phyloP scores from a whole-genome alignment of 2,113 vertebrate genomes.

The Melanerpes aurifrons region DNA sequence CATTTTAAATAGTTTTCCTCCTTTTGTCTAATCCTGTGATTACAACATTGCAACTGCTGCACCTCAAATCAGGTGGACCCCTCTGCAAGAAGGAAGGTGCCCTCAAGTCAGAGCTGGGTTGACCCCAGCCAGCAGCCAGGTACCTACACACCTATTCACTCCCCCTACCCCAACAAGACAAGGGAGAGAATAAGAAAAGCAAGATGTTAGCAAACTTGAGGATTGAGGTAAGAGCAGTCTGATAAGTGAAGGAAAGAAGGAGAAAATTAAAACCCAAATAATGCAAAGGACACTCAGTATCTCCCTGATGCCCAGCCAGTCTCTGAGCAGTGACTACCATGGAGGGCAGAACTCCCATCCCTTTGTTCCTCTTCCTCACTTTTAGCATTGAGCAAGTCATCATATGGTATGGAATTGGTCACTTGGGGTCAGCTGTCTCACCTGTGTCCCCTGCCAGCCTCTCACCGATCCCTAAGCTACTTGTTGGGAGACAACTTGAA shows the following conservation, averaged over 20 bases:
- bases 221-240: background rate
- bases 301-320: background rate
- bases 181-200: background rate
- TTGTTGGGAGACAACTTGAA: background rate
- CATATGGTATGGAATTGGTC: background rate
- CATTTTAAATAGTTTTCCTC: background rate
- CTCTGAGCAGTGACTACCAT: background rate
- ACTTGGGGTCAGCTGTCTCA: background rate
- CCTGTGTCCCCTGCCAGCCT: background rate
- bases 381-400: background rate
- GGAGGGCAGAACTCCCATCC: background rate
- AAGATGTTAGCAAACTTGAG: background rate
- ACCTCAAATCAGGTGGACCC: background rate
- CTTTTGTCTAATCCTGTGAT: background rate
- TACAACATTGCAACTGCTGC: background rate
- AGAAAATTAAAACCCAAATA: background rate
- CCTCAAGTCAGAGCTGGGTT: background rate
- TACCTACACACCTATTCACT: background rate
- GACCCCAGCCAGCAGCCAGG: too few species aligned
- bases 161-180: accelerated
- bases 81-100: background rate
- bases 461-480: background rate
- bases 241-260: background rate
- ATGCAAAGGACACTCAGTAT: background rate
- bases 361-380: background rate